A percentile compares a stretch with the other conserved stretches of the same genome.
Conservation (phyloP, 2,797 vertebrate species). For the Clangula hyemalis region DNA sequence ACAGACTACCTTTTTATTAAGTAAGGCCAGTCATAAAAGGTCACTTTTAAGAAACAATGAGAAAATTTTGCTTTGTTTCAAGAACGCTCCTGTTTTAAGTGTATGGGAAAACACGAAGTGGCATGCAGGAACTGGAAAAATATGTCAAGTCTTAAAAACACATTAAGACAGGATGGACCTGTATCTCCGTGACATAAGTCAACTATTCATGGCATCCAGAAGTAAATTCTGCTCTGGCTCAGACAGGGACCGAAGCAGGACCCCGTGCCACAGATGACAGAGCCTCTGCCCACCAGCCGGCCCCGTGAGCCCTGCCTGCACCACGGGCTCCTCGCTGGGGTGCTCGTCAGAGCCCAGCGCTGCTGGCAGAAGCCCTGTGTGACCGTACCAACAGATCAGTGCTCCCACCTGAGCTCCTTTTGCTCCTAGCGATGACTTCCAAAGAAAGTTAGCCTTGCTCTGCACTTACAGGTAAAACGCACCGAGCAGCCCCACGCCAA, state of each 20-base stretch:
- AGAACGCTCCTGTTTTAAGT: background rate
- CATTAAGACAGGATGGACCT: background rate
- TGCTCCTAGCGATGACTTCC: fast-evolving
- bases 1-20: background rate
- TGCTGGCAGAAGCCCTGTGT: background rate
- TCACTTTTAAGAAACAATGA: background rate
- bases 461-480: background rate
- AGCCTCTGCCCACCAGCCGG: background rate
- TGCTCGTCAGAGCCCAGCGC: background rate
- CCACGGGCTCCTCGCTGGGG: background rate
- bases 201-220: background rate
- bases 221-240: background rate
- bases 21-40: background rate
- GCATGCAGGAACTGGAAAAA: background rate
- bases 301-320: background rate
- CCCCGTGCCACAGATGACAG: background rate
- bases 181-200: background rate
- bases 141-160: background rate
- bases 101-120: background rate
- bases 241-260: background rate
- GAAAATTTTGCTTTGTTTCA: background rate
- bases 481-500: fast-evolving
- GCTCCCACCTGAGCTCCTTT: background rate
- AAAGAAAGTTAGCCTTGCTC: background rate
- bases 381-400: background rate